Conservation (phyloP, 2,797 vertebrate genomes). For the Parauchenoglanis ngamensis region DNA sequence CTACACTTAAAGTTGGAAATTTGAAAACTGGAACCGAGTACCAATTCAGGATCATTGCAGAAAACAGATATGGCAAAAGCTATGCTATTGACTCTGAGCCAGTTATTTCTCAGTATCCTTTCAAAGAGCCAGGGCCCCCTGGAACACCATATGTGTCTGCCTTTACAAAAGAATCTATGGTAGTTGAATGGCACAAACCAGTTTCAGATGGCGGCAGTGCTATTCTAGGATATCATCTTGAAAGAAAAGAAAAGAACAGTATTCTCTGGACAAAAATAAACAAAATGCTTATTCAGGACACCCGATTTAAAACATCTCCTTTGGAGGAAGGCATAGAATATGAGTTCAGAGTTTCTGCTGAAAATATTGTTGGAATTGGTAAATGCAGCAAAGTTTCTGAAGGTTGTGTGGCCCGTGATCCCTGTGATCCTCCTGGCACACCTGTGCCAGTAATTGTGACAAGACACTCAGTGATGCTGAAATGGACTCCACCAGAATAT, state of each 20-base stretch:
- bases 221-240: conserved; percentile 94
- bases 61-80: conserved; percentile 96
- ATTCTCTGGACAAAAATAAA: conserved; percentile 98
- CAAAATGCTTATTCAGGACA: conserved; percentile 93
- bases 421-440: conserved; percentile 93
- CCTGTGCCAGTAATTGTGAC: conserved; percentile 91
- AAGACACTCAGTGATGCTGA: conserved; percentile 89
- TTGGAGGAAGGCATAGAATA: conserved; percentile 98
- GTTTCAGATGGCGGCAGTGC: conserved; percentile 93
- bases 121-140: conserved; percentile 87
- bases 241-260: conserved; percentile 97
- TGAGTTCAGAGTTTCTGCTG: conserved; percentile 93
- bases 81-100: conserved; percentile 80
- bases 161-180: conserved; percentile 92
- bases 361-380: conserved; percentile 96
- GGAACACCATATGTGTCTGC: conserved; percentile 91
- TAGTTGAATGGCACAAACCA: conserved; percentile 95
- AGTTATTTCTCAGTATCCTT: conserved; percentile 92
- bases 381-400: conserved; percentile 96
- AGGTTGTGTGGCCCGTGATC: conserved; percentile 91
- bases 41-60: conserved; percentile 92
- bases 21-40: conserved; percentile 90
- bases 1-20: conserved; percentile 88
- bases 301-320: conserved; percentile 88
- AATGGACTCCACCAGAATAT: conserved; percentile 91